Evolutionary conservation across 2,888 invertebrate species (phyloP).

Genomic region (Entomobrya proxima): DNA sequence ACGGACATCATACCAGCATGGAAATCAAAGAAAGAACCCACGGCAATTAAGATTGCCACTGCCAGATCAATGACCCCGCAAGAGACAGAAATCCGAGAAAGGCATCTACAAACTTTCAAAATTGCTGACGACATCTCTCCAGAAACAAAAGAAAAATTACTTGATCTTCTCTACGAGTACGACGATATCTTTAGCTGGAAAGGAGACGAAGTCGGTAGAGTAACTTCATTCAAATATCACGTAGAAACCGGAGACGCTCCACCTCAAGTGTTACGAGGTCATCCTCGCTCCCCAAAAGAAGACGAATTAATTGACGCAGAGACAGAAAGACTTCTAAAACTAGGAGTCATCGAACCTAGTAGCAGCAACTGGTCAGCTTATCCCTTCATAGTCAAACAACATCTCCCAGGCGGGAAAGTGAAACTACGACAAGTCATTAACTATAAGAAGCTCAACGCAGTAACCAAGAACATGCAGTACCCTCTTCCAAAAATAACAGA

Average conservation of each 20-base stretch:
- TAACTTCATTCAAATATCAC: too few species aligned
- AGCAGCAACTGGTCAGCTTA: neutral
- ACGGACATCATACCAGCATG: neutral
- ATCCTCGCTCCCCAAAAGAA: conserved; percentile 21
- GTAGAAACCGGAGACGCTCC: neutral
- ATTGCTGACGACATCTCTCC: too few species aligned
- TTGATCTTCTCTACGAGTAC: too few species aligned
- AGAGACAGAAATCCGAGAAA: neutral
- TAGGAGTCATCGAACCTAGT: neutral
- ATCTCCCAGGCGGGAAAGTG: neutral
- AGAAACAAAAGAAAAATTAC: too few species aligned
- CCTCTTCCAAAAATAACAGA: conserved; percentile 73
- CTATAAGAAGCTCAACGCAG: conserved; percentile 73
- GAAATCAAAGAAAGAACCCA: too few species aligned
- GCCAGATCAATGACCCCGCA: neutral
- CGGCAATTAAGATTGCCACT: neutral
- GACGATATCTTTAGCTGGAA: too few species aligned
- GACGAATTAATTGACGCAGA: neutral
- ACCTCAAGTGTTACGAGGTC: neutral
- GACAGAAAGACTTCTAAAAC: neutral
- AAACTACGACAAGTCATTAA: conserved; percentile 66
- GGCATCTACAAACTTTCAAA: too few species aligned
- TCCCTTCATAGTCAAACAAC: neutral
- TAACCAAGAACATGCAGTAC: conserved; percentile 65
- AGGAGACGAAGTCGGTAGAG: too few species aligned